These are phyloP conservation scores for Caretta caretta DNA, from an alignment of 2,113 vertebrate genomes.

Conservation along the genomic window DNA sequence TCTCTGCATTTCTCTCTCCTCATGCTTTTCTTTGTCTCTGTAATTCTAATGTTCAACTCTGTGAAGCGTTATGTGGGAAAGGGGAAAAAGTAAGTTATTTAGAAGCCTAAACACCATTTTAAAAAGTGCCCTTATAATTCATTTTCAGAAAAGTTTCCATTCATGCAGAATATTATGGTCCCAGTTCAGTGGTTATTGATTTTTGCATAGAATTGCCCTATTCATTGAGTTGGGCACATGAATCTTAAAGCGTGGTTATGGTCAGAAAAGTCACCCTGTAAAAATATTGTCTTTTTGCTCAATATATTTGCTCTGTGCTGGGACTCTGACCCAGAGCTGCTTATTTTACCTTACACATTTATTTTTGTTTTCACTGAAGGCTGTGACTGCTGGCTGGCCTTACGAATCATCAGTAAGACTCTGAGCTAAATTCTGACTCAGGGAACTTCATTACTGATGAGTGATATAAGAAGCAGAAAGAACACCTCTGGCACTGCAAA, in stretches of 20 bases:
- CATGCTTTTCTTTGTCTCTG: not conserved
- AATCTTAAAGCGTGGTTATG: not conserved
- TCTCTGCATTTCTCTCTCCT: not conserved
- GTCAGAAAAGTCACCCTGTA: not conserved
- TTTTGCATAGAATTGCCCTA: rapidly evolving
- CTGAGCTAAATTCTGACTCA: not conserved
- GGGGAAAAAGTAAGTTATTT: not conserved
- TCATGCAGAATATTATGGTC: not conserved
- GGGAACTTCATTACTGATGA: not conserved
- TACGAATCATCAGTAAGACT: not conserved
- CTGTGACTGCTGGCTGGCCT: not conserved
- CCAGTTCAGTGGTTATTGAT: not conserved
- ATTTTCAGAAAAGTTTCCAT: not conserved
- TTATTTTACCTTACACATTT: not conserved
- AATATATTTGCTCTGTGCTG: not conserved
- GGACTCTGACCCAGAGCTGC: not conserved
- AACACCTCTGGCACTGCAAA: not conserved
- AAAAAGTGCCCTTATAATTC: not conserved
- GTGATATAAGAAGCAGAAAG: not conserved
- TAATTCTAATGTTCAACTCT: not conserved
- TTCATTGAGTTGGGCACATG: not conserved
- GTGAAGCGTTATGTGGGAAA: not conserved
- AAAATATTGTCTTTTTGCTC: not conserved
- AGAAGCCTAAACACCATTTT: not conserved
- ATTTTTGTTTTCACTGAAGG: not conserved